Base-by-base conservation (phyloP, 2,797 vertebrate species). In the Gallinago nigripennis region DNA sequence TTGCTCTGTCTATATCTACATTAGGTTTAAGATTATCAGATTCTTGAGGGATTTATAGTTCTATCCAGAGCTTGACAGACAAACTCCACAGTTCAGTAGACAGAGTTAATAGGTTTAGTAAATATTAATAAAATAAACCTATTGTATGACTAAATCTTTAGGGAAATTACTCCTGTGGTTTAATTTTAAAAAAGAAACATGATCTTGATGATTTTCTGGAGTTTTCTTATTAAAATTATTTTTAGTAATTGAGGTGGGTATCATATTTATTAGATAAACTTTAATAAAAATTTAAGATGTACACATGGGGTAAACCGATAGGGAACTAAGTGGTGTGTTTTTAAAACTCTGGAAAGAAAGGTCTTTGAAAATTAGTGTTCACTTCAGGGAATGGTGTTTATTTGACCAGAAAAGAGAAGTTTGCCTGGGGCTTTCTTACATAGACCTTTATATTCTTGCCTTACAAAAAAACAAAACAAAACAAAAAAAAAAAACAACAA, bases 101-200 rank as follows among this genome's bases (percentile, higher is more conserved):
- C 45, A 82, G 64, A 85, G 71, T 88, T 97, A 97, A 94, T 93
- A 86, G 82, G 45, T 88, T 96, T 96, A 90, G 90, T 95, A 92
- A 97, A 97, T 93, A 94, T 92, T 97, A 96, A 95, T 94, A 92
- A 94, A 94, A 90, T 77, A 92, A 91, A 72, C 85, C 82, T 93
- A 82, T 96, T 91, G 85, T 96, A 64, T 68, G 70, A 53, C 78
- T 70, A 61, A 94, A 82, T 88, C 94, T 96, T 90, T 12, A 84
- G 92, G 94, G 96, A 96, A 96, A 96, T 96, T 3, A 88, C 73
- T 90, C 50, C 45, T 7, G 60, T 88, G 58, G 41, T 90, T 97
- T 91, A 95, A 95, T 96, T 96, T 94, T 50, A 33, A 86, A 70
- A 37, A 88, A 73, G 88, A 83, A 95, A 95, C 35, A 51, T 79